These are phyloP conservation scores for Bufo bufo DNA, from an alignment of 2,113 vertebrate species.

Conservation along the genomic window DNA sequence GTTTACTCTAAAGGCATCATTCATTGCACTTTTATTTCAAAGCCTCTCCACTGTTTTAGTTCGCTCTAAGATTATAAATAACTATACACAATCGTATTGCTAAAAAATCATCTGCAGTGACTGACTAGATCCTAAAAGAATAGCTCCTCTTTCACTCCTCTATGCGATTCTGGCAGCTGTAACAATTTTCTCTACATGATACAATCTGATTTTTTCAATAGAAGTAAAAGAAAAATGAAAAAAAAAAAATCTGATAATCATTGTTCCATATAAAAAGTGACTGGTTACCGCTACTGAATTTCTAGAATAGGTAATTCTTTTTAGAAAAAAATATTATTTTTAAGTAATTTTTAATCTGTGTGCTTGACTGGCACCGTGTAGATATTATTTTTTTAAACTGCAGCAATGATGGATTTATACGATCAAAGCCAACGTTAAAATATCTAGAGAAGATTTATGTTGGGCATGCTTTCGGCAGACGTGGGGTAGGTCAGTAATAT, in stretches of 20 bases:
- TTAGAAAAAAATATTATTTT: slow-evolving; percentile 14
- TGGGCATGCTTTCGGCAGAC: too few species aligned
- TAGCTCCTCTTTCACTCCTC: slow-evolving; percentile 36
- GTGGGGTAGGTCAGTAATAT: background rate
- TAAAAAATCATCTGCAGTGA: slow-evolving; percentile 33
- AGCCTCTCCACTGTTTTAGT: slow-evolving; percentile 19
- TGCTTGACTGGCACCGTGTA: background rate
- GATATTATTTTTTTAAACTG: background rate
- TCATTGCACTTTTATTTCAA: slow-evolving; percentile 30
- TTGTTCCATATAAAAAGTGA: slow-evolving; percentile 44
- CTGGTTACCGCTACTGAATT: slow-evolving; percentile 30
- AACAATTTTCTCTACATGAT: slow-evolving; percentile 57
- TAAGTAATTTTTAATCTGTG: background rate
- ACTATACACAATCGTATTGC: slow-evolving; percentile 7
- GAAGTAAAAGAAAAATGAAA: background rate
- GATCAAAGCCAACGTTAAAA: slow-evolving; percentile 1
- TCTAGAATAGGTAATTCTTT: slow-evolving; percentile 4
- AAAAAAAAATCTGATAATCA: slow-evolving; percentile 43
- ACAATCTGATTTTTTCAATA: slow-evolving; percentile 53
- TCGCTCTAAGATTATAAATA: slow-evolving; percentile 49
- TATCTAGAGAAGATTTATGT: background rate
- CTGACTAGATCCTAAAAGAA: slow-evolving; percentile 42
- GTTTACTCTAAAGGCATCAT: slow-evolving; percentile 36
- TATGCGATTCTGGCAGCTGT: slow-evolving; percentile 35
- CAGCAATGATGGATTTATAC: background rate